phyloP scores from a whole-genome alignment of 2,888 invertebrate species.

The Petrophora chlorosata region DNA sequence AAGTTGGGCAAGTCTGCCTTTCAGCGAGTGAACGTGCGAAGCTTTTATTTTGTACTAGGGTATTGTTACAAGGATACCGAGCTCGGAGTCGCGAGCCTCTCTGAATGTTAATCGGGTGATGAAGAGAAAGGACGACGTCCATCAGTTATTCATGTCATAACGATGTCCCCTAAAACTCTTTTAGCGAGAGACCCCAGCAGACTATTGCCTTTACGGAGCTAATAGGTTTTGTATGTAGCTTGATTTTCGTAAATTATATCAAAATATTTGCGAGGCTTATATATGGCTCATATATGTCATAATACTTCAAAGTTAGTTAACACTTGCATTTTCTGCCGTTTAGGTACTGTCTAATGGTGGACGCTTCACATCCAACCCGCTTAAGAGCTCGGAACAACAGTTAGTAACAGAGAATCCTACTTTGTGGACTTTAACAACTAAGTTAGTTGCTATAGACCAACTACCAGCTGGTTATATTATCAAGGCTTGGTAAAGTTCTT shows the following conservation, averaged over 20 bases:
- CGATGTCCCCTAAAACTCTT: constrained; percentile 65
- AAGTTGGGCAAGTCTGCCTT: constrained; percentile 70
- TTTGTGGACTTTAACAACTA: constrained; percentile 47
- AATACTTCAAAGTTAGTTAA: not conserved
- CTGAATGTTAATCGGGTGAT: constrained; percentile 77
- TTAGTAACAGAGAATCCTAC: constrained; percentile 47
- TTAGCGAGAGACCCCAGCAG: constrained; percentile 42
- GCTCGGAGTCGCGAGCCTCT: constrained; percentile 60
- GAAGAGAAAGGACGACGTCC: constrained; percentile 65
- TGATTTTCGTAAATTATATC: constrained; percentile 14
- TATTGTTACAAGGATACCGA: constrained; percentile 75
- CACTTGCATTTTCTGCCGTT: constrained; percentile 4
- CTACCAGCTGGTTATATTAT: constrained; percentile 7
- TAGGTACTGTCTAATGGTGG: constrained; percentile 22
- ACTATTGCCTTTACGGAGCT: constrained; percentile 33
- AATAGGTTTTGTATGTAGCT: constrained; percentile 32
- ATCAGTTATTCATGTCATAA: constrained; percentile 76
- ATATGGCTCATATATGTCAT: not conserved
- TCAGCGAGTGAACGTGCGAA: constrained; percentile 73
- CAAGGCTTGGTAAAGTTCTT: constrained; percentile 11
- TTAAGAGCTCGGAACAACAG: constrained; percentile 43
- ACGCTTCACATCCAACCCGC: constrained; percentile 37
- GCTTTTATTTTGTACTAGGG: constrained; percentile 76
- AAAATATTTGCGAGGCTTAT: constrained; percentile 6
- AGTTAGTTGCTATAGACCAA: constrained; percentile 35